phyloP scores from a whole-genome alignment of 2,797 vertebrate species.

The Characodon lateralis region DNA sequence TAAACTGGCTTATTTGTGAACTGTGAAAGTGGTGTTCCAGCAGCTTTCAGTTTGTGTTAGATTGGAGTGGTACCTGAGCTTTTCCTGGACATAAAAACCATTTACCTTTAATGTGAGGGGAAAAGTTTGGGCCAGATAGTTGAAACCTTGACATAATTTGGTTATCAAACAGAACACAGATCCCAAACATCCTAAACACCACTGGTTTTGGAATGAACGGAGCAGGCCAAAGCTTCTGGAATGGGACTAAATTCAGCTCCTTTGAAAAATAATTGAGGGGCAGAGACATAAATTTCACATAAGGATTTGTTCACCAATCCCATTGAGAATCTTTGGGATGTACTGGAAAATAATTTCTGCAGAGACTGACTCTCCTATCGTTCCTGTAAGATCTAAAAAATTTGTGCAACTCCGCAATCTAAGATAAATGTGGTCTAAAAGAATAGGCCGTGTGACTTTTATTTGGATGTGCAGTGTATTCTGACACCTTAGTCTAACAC shows the following conservation, averaged over 20 bases:
- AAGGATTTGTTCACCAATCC: too few relatives aligned
- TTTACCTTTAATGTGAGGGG: not conserved
- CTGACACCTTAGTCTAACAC: not conserved
- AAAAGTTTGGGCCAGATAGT: not conserved
- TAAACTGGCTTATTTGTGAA: not conserved
- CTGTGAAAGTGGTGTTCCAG: not conserved
- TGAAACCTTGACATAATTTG: not conserved
- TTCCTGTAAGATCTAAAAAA: too few relatives aligned
- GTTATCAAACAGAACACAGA: not conserved
- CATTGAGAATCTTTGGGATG: too few relatives aligned
- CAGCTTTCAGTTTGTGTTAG: not conserved
- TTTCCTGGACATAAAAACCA: not conserved
- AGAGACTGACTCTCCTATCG: too few relatives aligned
- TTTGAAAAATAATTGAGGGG: not conserved
- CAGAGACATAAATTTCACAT: too few relatives aligned
- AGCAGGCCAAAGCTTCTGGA: not conserved
- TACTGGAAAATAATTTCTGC: too few relatives aligned
- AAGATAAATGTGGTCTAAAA: too few relatives aligned
- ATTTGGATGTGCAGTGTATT: not conserved
- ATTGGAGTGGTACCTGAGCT: not conserved
- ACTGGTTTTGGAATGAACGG: not conserved
- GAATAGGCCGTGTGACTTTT: not conserved
- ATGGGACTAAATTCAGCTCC: not conserved
- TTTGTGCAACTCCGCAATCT: too few relatives aligned
- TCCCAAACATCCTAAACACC: not conserved